Conservation (phyloP, 2,113 vertebrate genomes). For the Onychostoma macrolepis region DNA sequence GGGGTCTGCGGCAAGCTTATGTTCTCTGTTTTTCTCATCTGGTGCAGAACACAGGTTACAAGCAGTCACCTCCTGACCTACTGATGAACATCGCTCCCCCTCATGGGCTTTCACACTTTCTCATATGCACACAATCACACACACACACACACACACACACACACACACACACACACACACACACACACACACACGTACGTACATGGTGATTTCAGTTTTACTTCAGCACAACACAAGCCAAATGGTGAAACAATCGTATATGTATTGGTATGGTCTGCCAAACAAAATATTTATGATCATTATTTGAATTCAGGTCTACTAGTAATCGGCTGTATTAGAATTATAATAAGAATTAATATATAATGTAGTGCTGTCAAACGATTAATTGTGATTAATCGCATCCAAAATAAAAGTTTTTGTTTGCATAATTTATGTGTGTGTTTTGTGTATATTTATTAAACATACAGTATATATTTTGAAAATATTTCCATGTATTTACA, state of each 20-base stretch:
- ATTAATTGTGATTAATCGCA: too few relatives aligned
- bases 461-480: too few relatives aligned
- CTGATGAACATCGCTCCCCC: neutral
- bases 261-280: neutral
- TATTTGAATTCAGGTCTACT: neutral
- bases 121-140: neutral
- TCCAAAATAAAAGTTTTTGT: too few relatives aligned
- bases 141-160: neutral
- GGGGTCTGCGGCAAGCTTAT: slow-evolving; percentile 23
- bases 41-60: slow-evolving; percentile 59
- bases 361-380: too few relatives aligned
- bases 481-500: too few relatives aligned
- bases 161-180: neutral
- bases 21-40: slow-evolving; percentile 66
- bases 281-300: neutral
- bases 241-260: neutral
- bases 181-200: neutral
- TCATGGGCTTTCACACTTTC: slow-evolving; percentile 29
- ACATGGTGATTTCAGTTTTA: slow-evolving; percentile 24
- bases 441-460: too few relatives aligned
- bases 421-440: too few relatives aligned
- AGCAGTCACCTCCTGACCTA: slow-evolving; percentile 33
- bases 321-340: too few relatives aligned
- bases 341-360: too few relatives aligned
- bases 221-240: neutral